A percentile compares a stretch with the other conserved stretches of the same genome.
Conservation (phyloP, 2,888 invertebrate genomes). For the Tuberolachnus salignus region DNA sequence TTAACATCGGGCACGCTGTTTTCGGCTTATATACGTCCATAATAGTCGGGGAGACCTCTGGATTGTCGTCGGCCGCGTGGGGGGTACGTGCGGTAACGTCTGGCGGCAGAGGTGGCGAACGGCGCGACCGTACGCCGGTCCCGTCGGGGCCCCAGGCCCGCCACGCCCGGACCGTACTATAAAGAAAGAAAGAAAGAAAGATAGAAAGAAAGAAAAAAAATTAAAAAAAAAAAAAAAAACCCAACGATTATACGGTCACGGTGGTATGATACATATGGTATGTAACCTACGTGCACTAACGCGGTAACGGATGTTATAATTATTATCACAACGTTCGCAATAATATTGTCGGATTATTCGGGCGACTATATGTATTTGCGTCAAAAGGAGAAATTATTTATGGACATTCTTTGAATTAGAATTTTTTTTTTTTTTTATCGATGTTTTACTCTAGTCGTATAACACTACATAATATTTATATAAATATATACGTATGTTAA, state of each 20-base stretch:
- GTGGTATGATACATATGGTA: not conserved
- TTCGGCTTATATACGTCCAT: slow-evolving; percentile 46
- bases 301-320: too few species aligned
- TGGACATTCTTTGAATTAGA: too few species aligned
- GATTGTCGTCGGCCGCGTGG: slow-evolving; percentile 2
- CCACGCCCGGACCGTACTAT: slow-evolving; percentile 1
- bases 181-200: slow-evolving; percentile 6
- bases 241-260: not conserved
- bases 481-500: too few species aligned
- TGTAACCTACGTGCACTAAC: too few species aligned
- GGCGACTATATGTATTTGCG: too few species aligned
- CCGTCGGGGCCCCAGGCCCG: slow-evolving; percentile 20
- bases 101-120: not conserved
- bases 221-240: too few species aligned
- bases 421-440: too few species aligned
- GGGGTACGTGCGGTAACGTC: not conserved
- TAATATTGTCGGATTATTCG: too few species aligned
- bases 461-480: too few species aligned
- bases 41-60: slow-evolving; percentile 17
- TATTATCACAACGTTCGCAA: too few species aligned
- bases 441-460: too few species aligned
- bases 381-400: too few species aligned
- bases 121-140: not conserved
- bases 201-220: not conserved
- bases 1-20: slow-evolving; percentile 17